Percentiles rank a stretch among this genome's conserved stretches.
These are phyloP conservation scores for Tonatia bakeri DNA, from an alignment of 2,113 vertebrate species.

Conservation along the genomic window DNA sequence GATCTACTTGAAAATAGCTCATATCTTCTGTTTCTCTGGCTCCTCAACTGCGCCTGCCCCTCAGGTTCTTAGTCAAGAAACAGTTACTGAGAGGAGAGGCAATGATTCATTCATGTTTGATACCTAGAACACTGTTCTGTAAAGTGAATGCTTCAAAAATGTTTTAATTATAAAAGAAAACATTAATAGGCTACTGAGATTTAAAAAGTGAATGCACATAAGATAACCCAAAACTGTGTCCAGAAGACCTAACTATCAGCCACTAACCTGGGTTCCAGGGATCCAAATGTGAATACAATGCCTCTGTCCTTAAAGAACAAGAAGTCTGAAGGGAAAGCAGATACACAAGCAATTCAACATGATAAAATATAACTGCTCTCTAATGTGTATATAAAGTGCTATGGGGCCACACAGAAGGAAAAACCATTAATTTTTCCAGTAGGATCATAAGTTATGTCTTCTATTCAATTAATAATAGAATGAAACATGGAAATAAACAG, in stretches of 20 bases:
- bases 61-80: background rate
- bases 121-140: background rate
- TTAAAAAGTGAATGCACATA: constrained; percentile 31
- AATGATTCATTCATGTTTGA: background rate
- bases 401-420: background rate
- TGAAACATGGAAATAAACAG: background rate
- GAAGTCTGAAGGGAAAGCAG: background rate
- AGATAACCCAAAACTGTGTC: background rate
- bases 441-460: background rate
- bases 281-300: constrained; percentile 1
- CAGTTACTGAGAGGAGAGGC: background rate
- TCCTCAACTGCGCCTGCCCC: background rate
- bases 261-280: background rate
- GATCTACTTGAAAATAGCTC: background rate
- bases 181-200: background rate
- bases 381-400: background rate
- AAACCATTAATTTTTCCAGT: background rate
- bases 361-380: background rate
- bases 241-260: background rate
- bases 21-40: background rate
- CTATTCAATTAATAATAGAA: background rate
- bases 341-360: background rate
- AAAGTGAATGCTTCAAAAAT: background rate
- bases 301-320: background rate
- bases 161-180: constrained; percentile 5